These are phyloP conservation scores for Anas bernieri DNA, from an alignment of 2,797 vertebrate genomes.

Conservation along the genomic window DNA sequence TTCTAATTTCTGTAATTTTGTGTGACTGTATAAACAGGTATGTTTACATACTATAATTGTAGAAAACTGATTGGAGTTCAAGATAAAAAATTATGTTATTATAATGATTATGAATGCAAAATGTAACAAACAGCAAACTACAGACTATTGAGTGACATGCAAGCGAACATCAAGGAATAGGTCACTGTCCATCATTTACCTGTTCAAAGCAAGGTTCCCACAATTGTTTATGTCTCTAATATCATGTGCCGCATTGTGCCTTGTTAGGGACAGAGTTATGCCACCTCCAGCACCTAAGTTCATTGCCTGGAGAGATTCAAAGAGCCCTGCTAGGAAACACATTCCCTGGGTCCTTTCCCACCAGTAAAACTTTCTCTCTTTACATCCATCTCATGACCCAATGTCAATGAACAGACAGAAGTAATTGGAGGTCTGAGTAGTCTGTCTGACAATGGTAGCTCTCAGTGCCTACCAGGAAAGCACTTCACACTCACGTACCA, in stretches of 20 bases:
- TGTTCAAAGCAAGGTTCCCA: not conserved
- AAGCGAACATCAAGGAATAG: not conserved
- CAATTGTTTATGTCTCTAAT: not conserved
- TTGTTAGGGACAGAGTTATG: not conserved
- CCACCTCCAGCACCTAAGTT: rapidly evolving
- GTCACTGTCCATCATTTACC: not conserved
- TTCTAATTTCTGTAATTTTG: not conserved
- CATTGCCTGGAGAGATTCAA: not conserved
- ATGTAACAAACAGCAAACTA: not conserved
- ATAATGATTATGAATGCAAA: not conserved
- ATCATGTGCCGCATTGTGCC: rapidly evolving
- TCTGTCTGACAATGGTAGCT: rapidly evolving
- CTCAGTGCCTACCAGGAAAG: not conserved
- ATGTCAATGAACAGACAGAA: rapidly evolving
- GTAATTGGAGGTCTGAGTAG: not conserved
- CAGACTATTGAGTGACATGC: not conserved
- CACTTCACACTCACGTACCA: not conserved
- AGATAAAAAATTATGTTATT: not conserved
- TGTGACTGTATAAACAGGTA: not conserved
- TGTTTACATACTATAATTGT: not conserved
- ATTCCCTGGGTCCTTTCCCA: not conserved
- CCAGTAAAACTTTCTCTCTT: not conserved
- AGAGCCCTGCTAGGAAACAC: not conserved
- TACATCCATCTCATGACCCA: not conserved
- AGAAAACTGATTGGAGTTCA: not conserved